These are phyloP conservation scores for Nanorana parkeri DNA, from an alignment of 2,113 vertebrate genomes.

Conservation along the genomic window DNA sequence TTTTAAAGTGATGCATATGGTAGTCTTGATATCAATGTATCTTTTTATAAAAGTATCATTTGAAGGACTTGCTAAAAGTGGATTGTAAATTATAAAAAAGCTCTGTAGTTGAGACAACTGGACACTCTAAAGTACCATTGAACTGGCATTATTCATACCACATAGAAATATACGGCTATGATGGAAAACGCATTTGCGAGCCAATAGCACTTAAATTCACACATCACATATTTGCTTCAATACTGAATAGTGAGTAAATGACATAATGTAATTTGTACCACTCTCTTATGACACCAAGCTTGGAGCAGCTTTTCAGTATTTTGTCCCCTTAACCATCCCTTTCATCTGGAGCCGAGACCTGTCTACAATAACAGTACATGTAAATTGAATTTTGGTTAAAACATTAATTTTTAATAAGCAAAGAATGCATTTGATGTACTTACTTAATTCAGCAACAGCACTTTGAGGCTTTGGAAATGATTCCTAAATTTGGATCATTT, in stretches of 20 bases:
- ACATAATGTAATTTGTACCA: constrained; percentile 40
- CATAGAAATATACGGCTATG: constrained; percentile 18
- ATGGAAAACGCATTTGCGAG: constrained; percentile 28
- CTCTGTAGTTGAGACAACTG: not conserved
- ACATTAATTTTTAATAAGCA: constrained; percentile 54
- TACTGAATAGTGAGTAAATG: constrained; percentile 6
- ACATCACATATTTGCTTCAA: constrained; percentile 27
- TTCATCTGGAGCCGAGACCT: constrained; percentile 33
- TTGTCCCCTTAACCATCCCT: constrained; percentile 40
- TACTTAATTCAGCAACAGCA: constrained; percentile 55
- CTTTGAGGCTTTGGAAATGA: constrained; percentile 57
- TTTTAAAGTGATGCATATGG: not conserved
- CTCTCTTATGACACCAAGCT: constrained; percentile 15
- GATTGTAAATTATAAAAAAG: constrained; percentile 18
- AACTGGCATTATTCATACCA: constrained; percentile 32
- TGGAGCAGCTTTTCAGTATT: constrained; percentile 15
- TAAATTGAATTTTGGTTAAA: constrained; percentile 56
- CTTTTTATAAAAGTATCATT: not conserved
- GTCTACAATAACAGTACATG: constrained; percentile 52
- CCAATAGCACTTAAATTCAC: constrained; percentile 36
- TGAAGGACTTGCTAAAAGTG: constrained; percentile 10
- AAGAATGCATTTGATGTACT: constrained; percentile 58
- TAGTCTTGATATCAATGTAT: not conserved
- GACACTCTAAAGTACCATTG: constrained; percentile 17
- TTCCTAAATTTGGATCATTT: constrained; percentile 59